Evolutionary conservation across 2,888 invertebrate species (phyloP), one percentile per base, ranked within the genome.

Genomic region (Homarus gammarus): DNA sequence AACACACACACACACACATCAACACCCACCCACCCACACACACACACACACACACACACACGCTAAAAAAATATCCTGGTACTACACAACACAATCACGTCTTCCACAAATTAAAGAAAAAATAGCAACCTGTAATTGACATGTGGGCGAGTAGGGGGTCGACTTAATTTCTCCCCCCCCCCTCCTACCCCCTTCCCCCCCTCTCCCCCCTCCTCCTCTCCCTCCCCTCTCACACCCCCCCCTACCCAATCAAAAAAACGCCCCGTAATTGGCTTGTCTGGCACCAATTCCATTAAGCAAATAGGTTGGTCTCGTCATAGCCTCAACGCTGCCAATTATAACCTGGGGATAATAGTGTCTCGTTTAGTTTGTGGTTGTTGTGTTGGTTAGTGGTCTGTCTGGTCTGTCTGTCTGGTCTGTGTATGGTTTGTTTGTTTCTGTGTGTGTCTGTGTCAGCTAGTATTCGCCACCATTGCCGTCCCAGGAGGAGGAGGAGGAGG

Each of bases 241-340:
- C n/a, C n/a, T n/a, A n/a, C n/a, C n/a, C n/a, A 38, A 38, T 40
- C 64, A 68, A 56, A 27, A 79, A 82, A 82, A 82, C n/a, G 40
- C 31, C 44, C 10, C n/a, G 22, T 82, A 82, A 82, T 70, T 82
- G 70, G 70, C 31, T 68, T 49, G 70, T 70, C 70, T 82, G 82
- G 64, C 81, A 81, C 38, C 81, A 81, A 81, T 81, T 81, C 70
- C 82, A 82, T 82, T 82, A 82, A 68, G 82, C 68, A 82, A 82
- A 82, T 82, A 82, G 82, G 82, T 82, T 68, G 40, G 61, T 33
- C 49, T 44, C 68, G 70, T 70, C 82, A 70, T 82, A 68, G 33
- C 40, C 31, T 27, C 78, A 33, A n/a, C 78, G n/a, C 70, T 70
- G 33, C 82, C 82, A 82, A 82, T 82, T 82, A 82, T 82, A 70